Evolutionary conservation across 2,888 invertebrate species (phyloP), one percentile per base, ranked within the genome.

Genomic region (Mythimna ferrago): DNA sequence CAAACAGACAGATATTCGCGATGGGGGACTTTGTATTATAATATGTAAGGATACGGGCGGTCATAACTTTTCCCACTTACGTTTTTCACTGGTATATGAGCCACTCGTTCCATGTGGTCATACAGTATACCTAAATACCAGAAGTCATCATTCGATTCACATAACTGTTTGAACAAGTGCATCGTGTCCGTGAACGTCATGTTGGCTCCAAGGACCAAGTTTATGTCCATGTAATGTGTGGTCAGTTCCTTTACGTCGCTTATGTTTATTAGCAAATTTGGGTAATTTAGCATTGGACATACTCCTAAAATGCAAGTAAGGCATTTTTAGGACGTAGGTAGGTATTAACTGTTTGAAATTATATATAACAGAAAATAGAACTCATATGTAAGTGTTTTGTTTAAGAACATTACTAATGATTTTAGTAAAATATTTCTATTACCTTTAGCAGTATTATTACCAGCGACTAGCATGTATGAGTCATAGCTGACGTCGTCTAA

Each of bases 401-500:
- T 41, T n/a, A n/a, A n/a, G 41, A 48, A 48, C 14, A 16, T 48
- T 48, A 32, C 32, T 26, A 26, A 1, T 1, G 26, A 26, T 26
- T 26, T 26, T 26, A 26, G 26, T 26, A 26, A 26, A 26, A 26
- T 26, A 26, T 26, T 26, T 26, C 2, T 26, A 41, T 78, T 89
- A 93, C 98, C 98, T 93, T 97, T 97, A 1, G 97, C 97, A 2
- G 98, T 98, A 88, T 98, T n/a, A n/a, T n/a, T 98, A 21, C 98
- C 98, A 53, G 97, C 97, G 2, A 98, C 96, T 10, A 98, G 89
- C 91, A 97, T 96, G 78, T 97, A 97, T 44, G 93, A 94, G 66
- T 89, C 85, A 91, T 90, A 76, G 78, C 92, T 85, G 86, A 87
- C 78, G 96, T 94, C 82, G 54, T 89, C 75, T 38, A 93, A 83